A percentile compares a stretch with the other conserved stretches of the same genome.
These are phyloP conservation scores for Sinocyclocheilus grahami DNA, from an alignment of 2,113 vertebrate genomes.

Conservation along the genomic window DNA sequence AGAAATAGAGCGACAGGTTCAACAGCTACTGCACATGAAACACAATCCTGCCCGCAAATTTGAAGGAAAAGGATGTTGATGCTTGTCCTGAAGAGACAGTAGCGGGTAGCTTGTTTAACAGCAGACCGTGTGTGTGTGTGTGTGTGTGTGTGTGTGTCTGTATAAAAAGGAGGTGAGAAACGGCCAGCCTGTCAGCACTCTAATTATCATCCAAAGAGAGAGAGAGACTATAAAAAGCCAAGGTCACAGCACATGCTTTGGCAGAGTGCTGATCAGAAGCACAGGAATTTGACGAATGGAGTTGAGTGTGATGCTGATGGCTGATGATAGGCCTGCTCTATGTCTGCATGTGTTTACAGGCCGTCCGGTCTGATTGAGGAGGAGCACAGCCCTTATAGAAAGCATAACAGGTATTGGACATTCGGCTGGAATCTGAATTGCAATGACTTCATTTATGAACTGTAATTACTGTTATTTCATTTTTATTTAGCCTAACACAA, in stretches of 20 bases:
- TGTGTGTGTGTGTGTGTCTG: slow-evolving; percentile 53
- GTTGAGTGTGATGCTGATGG: background rate
- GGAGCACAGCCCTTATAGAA: background rate
- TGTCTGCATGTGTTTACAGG: background rate
- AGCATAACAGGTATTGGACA: too few relatives aligned
- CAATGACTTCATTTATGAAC: too few relatives aligned
- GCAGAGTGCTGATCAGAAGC: slow-evolving; percentile 42
- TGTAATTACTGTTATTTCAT: too few relatives aligned
- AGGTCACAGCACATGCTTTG: slow-evolving; percentile 47
- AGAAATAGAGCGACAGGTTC: slow-evolving; percentile 10
- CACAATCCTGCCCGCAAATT: background rate
- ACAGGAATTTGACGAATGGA: slow-evolving; percentile 44
- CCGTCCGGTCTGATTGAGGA: background rate
- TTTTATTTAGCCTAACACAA: too few relatives aligned
- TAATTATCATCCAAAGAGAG: slow-evolving; percentile 37
- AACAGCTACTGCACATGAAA: background rate
- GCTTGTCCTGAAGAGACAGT: slow-evolving; percentile 10
- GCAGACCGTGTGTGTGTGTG: slow-evolving; percentile 52
- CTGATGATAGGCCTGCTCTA: background rate
- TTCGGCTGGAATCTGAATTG: too few relatives aligned
- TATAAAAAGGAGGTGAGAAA: slow-evolving; percentile 35
- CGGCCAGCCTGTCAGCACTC: slow-evolving; percentile 26
- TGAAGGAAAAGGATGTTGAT: background rate
- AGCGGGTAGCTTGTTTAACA: background rate
- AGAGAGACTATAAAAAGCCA: slow-evolving; percentile 53